Conservation (phyloP, 1,140 invertebrate species). For the Grapholita molesta region DNA sequence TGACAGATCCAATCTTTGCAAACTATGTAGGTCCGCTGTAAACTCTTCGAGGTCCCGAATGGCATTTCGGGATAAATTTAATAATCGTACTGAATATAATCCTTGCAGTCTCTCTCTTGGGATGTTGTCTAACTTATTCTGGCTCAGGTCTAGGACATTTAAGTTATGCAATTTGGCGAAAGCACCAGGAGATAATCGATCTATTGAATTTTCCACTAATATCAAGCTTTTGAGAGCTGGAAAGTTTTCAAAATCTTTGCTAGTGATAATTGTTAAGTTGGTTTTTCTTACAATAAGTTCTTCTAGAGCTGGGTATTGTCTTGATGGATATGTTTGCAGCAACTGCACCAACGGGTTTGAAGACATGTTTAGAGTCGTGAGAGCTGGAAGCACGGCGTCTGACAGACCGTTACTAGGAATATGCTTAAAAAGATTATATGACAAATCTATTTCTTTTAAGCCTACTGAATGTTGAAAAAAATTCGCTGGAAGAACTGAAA, state of each 20-base stretch:
- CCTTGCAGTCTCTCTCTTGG: slow-evolving; percentile 92
- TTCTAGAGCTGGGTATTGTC: slow-evolving; percentile 85
- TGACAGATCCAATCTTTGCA: slow-evolving; percentile 90
- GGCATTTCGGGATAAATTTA: slow-evolving; percentile 91
- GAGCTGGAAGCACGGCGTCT: slow-evolving; percentile 83
- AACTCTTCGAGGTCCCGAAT: slow-evolving; percentile 91
- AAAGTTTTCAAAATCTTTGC: slow-evolving; percentile 93
- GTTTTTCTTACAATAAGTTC: slow-evolving; percentile 90
- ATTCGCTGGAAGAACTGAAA: slow-evolving; percentile 88
- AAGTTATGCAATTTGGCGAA: slow-evolving; percentile 88
- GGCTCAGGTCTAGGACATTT: slow-evolving; percentile 88
- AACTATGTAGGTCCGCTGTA: slow-evolving; percentile 84
- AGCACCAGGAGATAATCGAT: slow-evolving; percentile 89
- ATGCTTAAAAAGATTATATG: slow-evolving; percentile 88
- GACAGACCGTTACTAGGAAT: slow-evolving; percentile 89
- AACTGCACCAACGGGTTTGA: slow-evolving; percentile 85
- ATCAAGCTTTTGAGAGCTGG: slow-evolving; percentile 87
- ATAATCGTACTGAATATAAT: slow-evolving; percentile 82
- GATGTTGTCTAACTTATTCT: slow-evolving; percentile 90
- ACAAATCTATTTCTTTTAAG: slow-evolving; percentile 87
- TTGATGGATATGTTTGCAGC: slow-evolving; percentile 81
- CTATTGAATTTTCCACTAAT: slow-evolving; percentile 87
- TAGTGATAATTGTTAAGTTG: slow-evolving; percentile 91
- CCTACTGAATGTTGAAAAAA: slow-evolving; percentile 86
- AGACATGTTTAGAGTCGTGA: slow-evolving; percentile 89